Conservation (phyloP, 2,113 vertebrate genomes). For the Dicrurus megarhynchus region DNA sequence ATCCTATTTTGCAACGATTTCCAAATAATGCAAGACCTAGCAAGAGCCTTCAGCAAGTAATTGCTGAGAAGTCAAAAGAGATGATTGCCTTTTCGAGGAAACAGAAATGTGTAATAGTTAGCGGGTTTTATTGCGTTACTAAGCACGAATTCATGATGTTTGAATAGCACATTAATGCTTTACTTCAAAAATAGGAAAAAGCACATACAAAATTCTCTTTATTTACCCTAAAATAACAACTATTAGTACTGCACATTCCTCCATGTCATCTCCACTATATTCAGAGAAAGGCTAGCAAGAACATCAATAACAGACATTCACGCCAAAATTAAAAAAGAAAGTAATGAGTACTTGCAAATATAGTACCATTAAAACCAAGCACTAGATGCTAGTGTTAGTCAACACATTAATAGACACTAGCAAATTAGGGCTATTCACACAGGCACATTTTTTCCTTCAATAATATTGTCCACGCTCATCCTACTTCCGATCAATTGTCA, state of each 20-base stretch:
- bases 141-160: slow-evolving; percentile 24
- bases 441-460: slow-evolving; percentile 11
- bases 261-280: not conserved
- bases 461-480: slow-evolving; percentile 26
- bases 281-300: slow-evolving; percentile 8
- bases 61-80: not conserved
- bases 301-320: not conserved
- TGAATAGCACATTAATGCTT: not conserved
- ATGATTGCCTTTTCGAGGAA: not conserved
- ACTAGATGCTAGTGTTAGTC: not conserved
- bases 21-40: not conserved
- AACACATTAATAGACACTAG: not conserved
- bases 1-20: not conserved
- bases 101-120: not conserved
- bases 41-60: not conserved
- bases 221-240: slow-evolving; percentile 12
- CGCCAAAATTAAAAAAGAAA: not conserved
- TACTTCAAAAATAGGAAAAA: slow-evolving; percentile 19
- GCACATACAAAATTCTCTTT: not conserved
- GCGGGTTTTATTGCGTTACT: not conserved
- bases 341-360: not conserved
- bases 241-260: slow-evolving; percentile 12
- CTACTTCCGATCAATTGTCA: not conserved
- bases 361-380: slow-evolving; percentile 3
- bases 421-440: slow-evolving; percentile 2